A percentile compares a stretch with the other conserved stretches of the same genome.
Conservation (phyloP, 2,797 vertebrate genomes). For the Microctenopoma lineatum region DNA sequence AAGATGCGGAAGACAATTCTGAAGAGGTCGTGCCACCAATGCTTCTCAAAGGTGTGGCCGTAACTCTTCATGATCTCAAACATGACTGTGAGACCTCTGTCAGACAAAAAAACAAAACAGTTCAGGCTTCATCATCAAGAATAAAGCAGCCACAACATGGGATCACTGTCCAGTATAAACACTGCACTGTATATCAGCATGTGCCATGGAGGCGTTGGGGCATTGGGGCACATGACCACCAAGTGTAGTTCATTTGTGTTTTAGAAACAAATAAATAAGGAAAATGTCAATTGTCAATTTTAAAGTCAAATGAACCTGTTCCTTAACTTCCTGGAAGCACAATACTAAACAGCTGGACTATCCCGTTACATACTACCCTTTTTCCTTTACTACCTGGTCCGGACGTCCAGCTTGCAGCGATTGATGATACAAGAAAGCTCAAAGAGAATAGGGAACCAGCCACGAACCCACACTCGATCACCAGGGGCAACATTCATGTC, state of each 20-base stretch:
- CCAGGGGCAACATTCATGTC: constrained; percentile 97
- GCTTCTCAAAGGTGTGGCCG: constrained; percentile 94
- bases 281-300: too few relatives aligned
- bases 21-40: constrained; percentile 99
- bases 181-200: too few relatives aligned
- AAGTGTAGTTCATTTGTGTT: too few relatives aligned
- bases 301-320: too few relatives aligned
- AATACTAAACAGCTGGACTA: too few relatives aligned
- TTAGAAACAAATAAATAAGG: too few relatives aligned
- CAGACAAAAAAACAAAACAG: constrained; percentile 2
- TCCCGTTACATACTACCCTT: too few relatives aligned
- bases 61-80: constrained; percentile 99
- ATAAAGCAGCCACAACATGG: background rate
- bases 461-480: constrained; percentile 95
- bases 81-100: constrained; percentile 97
- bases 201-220: too few relatives aligned
- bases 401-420: constrained; percentile 94
- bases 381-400: constrained; percentile 86
- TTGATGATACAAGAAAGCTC: constrained; percentile 98
- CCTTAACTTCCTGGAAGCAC: background rate
- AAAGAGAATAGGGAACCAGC: constrained; percentile 97
- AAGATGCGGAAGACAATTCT: constrained; percentile 97
- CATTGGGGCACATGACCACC: too few relatives aligned
- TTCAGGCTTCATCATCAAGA: background rate
- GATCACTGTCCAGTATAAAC: background rate